Evolutionary conservation across 2,113 vertebrate genomes (phyloP).

Genomic region (Typhlomys cinereus): DNA sequence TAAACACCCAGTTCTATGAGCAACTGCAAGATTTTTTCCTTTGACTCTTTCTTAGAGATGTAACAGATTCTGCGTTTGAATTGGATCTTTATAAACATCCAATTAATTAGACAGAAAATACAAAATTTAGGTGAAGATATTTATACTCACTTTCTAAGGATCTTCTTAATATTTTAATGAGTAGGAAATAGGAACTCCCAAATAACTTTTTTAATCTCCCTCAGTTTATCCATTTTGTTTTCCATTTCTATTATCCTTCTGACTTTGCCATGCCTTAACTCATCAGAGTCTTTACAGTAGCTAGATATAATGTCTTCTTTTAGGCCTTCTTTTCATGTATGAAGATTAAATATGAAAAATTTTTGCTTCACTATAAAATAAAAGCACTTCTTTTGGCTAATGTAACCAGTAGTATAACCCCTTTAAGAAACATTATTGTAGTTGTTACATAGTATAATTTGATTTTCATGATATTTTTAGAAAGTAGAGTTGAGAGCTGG

Average conservation of each 20-base stretch:
- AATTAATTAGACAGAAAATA: constrained; percentile 37
- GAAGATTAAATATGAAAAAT: constrained; percentile 23
- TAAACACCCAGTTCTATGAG: neutral
- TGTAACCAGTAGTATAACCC: constrained; percentile 7
- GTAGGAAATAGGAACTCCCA: constrained; percentile 12
- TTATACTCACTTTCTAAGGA: constrained; percentile 17
- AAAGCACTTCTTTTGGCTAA: constrained; percentile 41
- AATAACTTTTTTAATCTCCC: neutral
- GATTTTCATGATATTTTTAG: constrained; percentile 25
- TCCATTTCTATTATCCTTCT: neutral
- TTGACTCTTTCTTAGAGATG: constrained; percentile 15
- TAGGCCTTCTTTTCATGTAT: neutral
- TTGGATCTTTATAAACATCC: neutral
- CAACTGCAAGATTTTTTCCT: neutral
- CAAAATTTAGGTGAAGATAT: neutral
- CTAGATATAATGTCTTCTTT: no score
- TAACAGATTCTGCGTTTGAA: constrained; percentile 10
- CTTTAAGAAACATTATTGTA: constrained; percentile 6
- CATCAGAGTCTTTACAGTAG: neutral
- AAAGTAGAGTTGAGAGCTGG: no score
- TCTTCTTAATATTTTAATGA: constrained; percentile 16
- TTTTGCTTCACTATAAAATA: neutral
- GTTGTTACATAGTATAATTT: constrained; percentile 1
- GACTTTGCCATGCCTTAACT: constrained; percentile 33
- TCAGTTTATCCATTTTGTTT: neutral